phyloP scores from a whole-genome alignment of 2,113 vertebrate genomes.

The Carassius auratus region DNA sequence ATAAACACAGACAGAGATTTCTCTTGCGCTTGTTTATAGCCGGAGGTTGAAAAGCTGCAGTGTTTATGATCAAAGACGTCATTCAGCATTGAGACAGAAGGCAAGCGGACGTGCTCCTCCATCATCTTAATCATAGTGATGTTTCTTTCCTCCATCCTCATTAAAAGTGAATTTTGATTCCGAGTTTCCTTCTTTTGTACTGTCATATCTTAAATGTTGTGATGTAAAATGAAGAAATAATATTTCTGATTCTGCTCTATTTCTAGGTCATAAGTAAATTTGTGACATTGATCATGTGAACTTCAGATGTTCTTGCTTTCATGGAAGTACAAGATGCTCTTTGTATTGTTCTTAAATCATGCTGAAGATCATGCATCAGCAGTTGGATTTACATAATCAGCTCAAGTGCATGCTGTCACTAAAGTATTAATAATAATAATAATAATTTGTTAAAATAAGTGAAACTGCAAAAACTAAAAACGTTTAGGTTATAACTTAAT shows the following conservation, averaged over 20 bases:
- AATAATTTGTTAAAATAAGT: too few species aligned
- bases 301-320: background rate
- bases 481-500: too few species aligned
- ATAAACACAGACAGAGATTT: background rate
- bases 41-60: conserved; percentile 27
- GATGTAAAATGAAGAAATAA: background rate
- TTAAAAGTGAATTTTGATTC: background rate
- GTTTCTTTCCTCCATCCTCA: background rate
- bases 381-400: too few species aligned
- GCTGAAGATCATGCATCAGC: too few species aligned
- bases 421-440: too few species aligned
- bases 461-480: too few species aligned
- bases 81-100: background rate
- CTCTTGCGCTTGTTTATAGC: conserved; percentile 19
- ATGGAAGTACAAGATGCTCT: too few species aligned
- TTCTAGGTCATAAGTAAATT: background rate
- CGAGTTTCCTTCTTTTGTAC: background rate
- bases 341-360: too few species aligned
- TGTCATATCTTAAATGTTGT: background rate
- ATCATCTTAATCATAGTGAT: background rate
- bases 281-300: background rate
- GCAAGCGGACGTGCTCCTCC: background rate
- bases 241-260: background rate
- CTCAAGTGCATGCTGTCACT: too few species aligned
- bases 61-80: conserved; percentile 44